Base-by-base conservation (phyloP, 2,113 vertebrate species). In the Noturus placidus region DNA sequence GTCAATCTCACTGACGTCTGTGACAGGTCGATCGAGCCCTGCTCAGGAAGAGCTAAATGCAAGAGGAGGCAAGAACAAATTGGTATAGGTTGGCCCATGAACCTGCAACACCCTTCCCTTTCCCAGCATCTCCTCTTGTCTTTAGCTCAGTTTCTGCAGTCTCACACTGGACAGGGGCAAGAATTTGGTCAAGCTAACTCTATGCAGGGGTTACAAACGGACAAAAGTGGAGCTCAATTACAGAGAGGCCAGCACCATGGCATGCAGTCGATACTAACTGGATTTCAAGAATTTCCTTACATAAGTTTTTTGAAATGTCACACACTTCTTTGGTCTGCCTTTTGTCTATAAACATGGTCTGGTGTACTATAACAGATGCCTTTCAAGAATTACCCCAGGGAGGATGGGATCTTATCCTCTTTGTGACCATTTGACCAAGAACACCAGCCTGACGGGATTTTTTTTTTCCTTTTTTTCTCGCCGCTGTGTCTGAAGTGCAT, bases 1-100 rank as follows among this genome's bases (percentile, higher is more conserved):
- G 97, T 97, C 97, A 97, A 98, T 99, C 98, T 98, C 94, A 92
- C 92, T 96, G 96, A 97, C 95, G 96, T 92, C 95, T 97, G 93
- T 97, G 96, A 96, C 96, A 97, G 96, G 95, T 96, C 95, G 95
- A 96, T 95, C 95, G 95, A 94, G 94, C 92, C 94, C 82, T 90
- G 93, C 94, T 94, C 93, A 95, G 83, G 93, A 95, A 93, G 92
- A 91, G 94, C 95, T 96, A 96, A 96, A 96, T 96, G 94, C 91
- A 95, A 92, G 92, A 87, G 92, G 93, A 93, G 88, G 92, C 93
- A 93, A 94, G 90, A 93, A 87, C 63, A 63, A 92, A 93, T 92
- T 92, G 93, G 93, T 93, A 92, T 93, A 93, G 94, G 91, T 92
- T 92, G 93, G 91, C 92, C 93, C 93, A 95, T 90, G 90, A 87